These are phyloP conservation scores for Alentia gelatinosa DNA, from an alignment of 2,888 invertebrate species.

Conservation along the genomic window DNA sequence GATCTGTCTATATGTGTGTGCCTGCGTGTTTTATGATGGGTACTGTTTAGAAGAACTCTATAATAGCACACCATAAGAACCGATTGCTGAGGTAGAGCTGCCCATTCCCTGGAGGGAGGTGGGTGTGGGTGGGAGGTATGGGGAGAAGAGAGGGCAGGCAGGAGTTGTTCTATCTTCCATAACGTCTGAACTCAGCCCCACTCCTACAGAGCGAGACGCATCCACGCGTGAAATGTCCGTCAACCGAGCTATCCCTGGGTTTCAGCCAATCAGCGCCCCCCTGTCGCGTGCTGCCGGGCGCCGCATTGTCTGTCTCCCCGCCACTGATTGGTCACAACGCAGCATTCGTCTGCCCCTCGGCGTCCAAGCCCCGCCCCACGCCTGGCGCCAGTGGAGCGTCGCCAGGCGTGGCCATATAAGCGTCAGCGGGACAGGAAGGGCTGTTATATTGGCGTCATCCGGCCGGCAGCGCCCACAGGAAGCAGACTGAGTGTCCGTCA, in stretches of 20 bases:
- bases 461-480: not conserved
- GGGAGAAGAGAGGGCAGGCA: not conserved
- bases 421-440: conserved; percentile 12
- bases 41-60: no score
- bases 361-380: not conserved
- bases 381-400: not conserved
- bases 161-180: not conserved
- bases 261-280: not conserved
- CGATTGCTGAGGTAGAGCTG: no score
- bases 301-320: not conserved
- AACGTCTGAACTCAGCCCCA: not conserved
- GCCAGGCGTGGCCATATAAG: not conserved
- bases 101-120: no score
- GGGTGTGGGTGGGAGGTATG: not conserved
- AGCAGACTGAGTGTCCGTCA: not conserved
- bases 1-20: no score
- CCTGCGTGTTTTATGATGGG: no score
- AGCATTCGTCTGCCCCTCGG: not conserved
- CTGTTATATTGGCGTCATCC: conserved; percentile 31
- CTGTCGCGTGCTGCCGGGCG: conserved; percentile 2
- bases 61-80: no score
- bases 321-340: not conserved
- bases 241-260: not conserved
- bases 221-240: not conserved
- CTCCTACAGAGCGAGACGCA: not conserved